Evolutionary conservation across 1,140 invertebrate species (phyloP), one percentile per base, ranked within the genome.

Genomic region (Sycobia sp.): DNA sequence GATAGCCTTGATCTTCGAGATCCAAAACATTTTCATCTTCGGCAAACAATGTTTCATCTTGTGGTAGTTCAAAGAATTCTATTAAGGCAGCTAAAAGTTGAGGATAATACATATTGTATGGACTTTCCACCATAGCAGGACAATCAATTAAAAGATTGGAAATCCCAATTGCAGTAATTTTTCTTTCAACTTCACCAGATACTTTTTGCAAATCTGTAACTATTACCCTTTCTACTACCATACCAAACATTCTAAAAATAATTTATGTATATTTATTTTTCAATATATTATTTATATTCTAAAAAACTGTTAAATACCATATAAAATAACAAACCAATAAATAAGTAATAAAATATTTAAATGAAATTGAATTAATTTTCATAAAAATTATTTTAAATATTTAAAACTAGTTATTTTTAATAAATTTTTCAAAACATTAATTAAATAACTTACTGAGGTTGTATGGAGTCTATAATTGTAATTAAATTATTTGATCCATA

Each of bases 181-280:
- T 97, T 44, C 90, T 85, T 68, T 98, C 94, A 39, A 91, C 83
- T 16, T 84, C 82, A 9, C 92, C 94, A 9, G 87, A 86, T 9
- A 98, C 88, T 78, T 95, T 96, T 75, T 94, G 90, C 62, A 95
- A 78, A 76, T 98, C 95, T 7, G 88, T 76, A 18, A 98, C 83
- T 32, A 95, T 86, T 1, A 98, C 84, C 51, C 93, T 89, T 73
- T 98, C 94, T 34, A 96, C 70, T 14, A 98, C 91, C 94, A 97
- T 97, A 25, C 87, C 89, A 84, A 98, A 98, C 90, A 99, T 94
- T 71, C 91, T 93, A 74, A 11, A 82, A 84, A 74, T 51, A 68
- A 71, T 67, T 65, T 63, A 62, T 54, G n/a, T 51, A 38, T 51
- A 51, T 62, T 44, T 60, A 62, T 55, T 58, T 39, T 23, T 62